A percentile compares a stretch with the other conserved stretches of the same genome.
Evolutionary conservation across 1,140 invertebrate genomes (phyloP).

Genomic region (Papilio glaucus): DNA sequence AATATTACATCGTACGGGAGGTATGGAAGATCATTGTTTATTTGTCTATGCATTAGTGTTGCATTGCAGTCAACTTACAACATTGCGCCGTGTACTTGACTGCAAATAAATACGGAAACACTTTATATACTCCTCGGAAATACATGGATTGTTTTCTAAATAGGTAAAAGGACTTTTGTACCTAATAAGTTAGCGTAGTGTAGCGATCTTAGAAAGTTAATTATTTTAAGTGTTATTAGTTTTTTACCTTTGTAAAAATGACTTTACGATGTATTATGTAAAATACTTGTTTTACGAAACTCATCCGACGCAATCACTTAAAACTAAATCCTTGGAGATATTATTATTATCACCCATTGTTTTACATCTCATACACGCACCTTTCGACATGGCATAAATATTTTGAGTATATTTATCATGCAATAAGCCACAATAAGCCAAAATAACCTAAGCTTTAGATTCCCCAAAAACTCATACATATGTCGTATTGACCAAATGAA

Average conservation of each 20-base stretch:
- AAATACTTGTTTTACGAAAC: slow-evolving; percentile 19
- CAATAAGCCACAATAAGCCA: no score
- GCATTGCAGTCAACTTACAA: slow-evolving; percentile 25
- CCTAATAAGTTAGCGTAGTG: not conserved
- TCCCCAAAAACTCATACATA: not conserved
- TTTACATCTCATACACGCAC: not conserved
- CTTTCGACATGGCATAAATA: slow-evolving; percentile 23
- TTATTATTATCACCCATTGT: slow-evolving; percentile 4
- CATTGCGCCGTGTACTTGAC: slow-evolving; percentile 15
- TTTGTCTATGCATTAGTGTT: slow-evolving; percentile 20
- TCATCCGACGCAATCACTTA: not conserved
- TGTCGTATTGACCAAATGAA: no score
- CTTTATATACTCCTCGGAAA: slow-evolving; percentile 12
- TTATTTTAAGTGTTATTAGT: slow-evolving; percentile 27
- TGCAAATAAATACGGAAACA: slow-evolving; percentile 35
- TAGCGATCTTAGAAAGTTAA: slow-evolving; percentile 23
- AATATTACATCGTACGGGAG: slow-evolving; percentile 4
- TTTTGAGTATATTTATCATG: not conserved
- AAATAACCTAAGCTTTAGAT: not conserved
- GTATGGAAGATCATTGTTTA: not conserved
- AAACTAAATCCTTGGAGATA: not conserved
- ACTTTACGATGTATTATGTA: slow-evolving; percentile 21
- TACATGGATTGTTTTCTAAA: slow-evolving; percentile 27
- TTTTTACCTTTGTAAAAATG: no score
- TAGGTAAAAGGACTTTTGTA: slow-evolving; percentile 17